phyloP scores from a whole-genome alignment of 2,888 invertebrate genomes.

The Lottia scabra region DNA sequence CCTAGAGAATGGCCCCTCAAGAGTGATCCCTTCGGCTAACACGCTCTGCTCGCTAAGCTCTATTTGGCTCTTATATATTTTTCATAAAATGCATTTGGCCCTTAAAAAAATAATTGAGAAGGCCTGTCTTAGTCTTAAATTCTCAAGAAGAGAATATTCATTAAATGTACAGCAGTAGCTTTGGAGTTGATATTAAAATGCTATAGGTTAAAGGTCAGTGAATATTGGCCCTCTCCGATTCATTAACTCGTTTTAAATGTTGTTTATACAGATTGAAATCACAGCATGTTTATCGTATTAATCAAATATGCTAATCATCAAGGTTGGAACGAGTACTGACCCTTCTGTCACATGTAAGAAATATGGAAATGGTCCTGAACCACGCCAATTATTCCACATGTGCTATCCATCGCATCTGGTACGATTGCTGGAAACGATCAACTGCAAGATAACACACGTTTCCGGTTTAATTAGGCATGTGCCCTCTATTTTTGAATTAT shows the following conservation, averaged over 20 bases:
- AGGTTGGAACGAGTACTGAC: not conserved
- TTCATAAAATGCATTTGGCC: too few relatives aligned
- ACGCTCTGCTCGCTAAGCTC: too few relatives aligned
- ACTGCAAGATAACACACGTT: not conserved
- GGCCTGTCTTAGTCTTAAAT: too few relatives aligned
- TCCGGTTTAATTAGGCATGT: not conserved
- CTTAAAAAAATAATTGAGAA: too few relatives aligned
- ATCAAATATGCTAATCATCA: conserved; percentile 3
- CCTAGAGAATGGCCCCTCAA: too few relatives aligned
- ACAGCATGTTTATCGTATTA: not conserved
- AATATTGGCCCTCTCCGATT: not conserved
- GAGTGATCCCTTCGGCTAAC: too few relatives aligned
- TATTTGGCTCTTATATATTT: too few relatives aligned
- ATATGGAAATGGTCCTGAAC: not conserved
- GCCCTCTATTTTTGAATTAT: not conserved
- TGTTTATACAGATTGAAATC: not conserved
- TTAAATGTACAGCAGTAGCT: too few relatives aligned
- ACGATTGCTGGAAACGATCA: not conserved
- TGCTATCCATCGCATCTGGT: not conserved
- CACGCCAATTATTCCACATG: not conserved
- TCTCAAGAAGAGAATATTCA: too few relatives aligned
- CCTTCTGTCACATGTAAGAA: not conserved
- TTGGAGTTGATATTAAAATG: too few relatives aligned
- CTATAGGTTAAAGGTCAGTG: too few relatives aligned
- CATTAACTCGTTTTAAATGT: not conserved